Evolutionary conservation across 2,113 vertebrate genomes (phyloP).

Genomic region (Malurus melanocephalus): DNA sequence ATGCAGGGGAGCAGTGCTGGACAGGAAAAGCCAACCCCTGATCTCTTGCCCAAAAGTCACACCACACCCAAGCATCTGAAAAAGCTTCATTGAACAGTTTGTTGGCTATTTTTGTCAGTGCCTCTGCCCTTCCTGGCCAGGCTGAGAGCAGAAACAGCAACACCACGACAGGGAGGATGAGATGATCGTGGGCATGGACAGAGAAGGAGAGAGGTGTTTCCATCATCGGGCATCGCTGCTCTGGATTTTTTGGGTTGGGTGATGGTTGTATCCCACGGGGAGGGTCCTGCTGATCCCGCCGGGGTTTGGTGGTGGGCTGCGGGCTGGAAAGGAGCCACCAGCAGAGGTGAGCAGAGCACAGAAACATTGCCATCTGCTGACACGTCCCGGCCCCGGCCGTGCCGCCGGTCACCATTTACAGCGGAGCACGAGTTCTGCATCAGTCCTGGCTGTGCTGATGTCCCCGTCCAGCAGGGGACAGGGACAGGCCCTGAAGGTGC

Average conservation of each 20-base stretch:
- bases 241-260: not conserved
- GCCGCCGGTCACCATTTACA: not conserved
- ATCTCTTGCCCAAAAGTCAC: not conserved
- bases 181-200: fast-evolving
- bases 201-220: not conserved
- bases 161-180: not conserved
- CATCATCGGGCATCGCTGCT: fast-evolving
- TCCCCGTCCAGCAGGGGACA: not conserved
- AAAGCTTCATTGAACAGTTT: not conserved
- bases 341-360: slow-evolving; percentile 5
- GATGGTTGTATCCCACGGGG: fast-evolving
- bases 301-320: fast-evolving
- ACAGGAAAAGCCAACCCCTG: slow-evolving; percentile 31
- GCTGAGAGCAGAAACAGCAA: slow-evolving; percentile 10
- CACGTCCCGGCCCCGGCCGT: not conserved
- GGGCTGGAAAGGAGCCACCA: not conserved
- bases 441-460: not conserved
- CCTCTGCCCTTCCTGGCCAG: slow-evolving; percentile 43
- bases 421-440: fast-evolving
- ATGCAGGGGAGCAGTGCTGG: not conserved
- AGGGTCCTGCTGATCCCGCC: not conserved
- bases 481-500: not conserved
- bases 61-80: not conserved
- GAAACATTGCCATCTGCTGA: slow-evolving; percentile 69
- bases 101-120: slow-evolving; percentile 32